Conservation (phyloP, 2,888 invertebrate genomes). For the Eristalinus aeneus region DNA sequence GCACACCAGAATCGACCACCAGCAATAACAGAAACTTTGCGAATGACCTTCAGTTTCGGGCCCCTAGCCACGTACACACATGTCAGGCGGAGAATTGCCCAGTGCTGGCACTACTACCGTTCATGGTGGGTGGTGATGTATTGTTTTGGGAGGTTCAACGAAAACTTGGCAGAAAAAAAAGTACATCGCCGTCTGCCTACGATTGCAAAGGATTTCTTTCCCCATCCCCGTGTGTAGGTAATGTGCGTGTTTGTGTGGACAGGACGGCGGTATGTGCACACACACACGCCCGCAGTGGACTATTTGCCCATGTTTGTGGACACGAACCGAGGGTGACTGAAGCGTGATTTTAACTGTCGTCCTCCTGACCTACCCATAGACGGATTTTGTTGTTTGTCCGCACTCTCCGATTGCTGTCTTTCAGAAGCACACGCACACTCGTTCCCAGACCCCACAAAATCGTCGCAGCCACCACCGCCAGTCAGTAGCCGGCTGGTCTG, state of each 20-base stretch:
- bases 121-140: neutral
- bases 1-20: constrained; percentile 33
- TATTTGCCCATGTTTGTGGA: constrained; percentile 17
- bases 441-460: neutral
- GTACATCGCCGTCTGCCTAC: constrained; percentile 44
- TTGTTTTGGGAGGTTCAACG: constrained; percentile 18
- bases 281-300: constrained; percentile 6
- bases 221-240: neutral
- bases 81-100: neutral
- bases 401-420: constrained; percentile 43
- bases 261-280: constrained; percentile 8
- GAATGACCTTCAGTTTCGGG: constrained; percentile 54
- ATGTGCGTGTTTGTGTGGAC: neutral
- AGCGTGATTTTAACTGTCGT: constrained; percentile 18
- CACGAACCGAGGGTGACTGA: constrained; percentile 5
- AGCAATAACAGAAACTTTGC: constrained; percentile 34
- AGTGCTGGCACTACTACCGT: neutral
- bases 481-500: constrained; percentile 29
- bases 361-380: constrained; percentile 67
- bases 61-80: constrained; percentile 22
- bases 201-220: constrained; percentile 24
- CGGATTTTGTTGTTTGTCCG: constrained; percentile 56
- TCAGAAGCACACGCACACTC: constrained; percentile 2
- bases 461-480: constrained; percentile 7
- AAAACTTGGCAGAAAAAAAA: constrained; percentile 51